These are phyloP conservation scores for Chloroceryle amazona DNA, from an alignment of 2,797 vertebrate species.

Conservation along the genomic window DNA sequence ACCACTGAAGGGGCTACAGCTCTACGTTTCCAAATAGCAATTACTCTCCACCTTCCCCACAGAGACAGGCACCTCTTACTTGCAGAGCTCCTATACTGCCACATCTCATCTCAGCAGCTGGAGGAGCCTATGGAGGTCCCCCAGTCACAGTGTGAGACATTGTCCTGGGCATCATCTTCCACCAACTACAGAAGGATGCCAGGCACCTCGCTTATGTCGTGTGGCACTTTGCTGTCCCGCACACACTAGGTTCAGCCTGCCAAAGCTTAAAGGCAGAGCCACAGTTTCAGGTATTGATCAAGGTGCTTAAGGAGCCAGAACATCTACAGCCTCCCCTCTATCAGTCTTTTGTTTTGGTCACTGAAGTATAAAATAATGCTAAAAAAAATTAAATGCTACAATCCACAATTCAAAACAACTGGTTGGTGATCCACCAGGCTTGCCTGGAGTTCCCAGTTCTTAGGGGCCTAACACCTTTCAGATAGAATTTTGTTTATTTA, in stretches of 20 bases:
- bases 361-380: neutral
- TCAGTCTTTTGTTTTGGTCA: neutral
- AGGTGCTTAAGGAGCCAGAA: neutral
- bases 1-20: neutral
- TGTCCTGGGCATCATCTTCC: neutral
- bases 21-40: neutral
- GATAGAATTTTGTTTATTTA: neutral
- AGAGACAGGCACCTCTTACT: neutral
- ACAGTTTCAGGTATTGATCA: neutral
- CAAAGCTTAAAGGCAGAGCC: neutral
- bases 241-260: neutral
- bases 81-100: neutral
- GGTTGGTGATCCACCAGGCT: neutral
- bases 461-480: neutral
- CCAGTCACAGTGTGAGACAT: neutral
- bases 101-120: neutral
- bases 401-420: neutral
- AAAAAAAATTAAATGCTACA: neutral
- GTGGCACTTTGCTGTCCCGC: neutral
- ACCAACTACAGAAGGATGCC: rapidly evolving
- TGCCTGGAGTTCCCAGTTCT: neutral
- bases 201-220: neutral
- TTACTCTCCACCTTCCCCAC: neutral
- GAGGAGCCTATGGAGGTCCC: neutral
- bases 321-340: neutral